These are phyloP conservation scores for Bugula neritina DNA, from an alignment of 2,888 invertebrate genomes.

Conservation along the genomic window DNA sequence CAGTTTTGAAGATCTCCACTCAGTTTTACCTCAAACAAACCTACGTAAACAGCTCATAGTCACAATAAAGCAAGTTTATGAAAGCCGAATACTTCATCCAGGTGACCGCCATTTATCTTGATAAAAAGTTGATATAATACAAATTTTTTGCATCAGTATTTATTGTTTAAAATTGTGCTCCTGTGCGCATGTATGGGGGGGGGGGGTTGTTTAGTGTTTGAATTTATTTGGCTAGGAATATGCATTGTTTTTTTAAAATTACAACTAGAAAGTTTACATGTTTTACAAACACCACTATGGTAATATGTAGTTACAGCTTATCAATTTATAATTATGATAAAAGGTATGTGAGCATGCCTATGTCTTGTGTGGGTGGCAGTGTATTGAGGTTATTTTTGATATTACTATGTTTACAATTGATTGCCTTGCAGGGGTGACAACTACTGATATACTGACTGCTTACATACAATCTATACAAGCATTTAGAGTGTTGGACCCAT, in stretches of 20 bases:
- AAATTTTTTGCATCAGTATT: no score
- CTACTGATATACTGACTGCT: constrained; percentile 88
- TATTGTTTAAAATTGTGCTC: neutral
- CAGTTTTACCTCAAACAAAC: constrained; percentile 80
- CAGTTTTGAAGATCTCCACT: constrained; percentile 79
- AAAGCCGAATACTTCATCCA: constrained; percentile 78
- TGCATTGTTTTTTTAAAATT: no score
- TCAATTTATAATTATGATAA: no score
- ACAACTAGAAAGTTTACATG: no score
- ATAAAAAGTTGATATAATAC: no score
- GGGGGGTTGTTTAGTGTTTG: neutral
- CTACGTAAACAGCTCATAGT: constrained; percentile 63
- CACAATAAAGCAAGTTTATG: constrained; percentile 73
- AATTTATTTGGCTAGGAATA: no score
- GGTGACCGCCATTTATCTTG: no score
- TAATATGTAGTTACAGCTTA: no score
- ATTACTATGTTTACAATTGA: no score
- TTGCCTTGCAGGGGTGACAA: constrained; percentile 88
- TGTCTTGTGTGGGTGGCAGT: neutral
- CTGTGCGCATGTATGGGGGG: neutral
- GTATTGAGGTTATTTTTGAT: neutral
- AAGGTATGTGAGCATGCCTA: no score
- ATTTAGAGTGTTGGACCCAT: constrained; percentile 81
- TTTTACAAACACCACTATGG: no score
- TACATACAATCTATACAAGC: constrained; percentile 93